A percentile compares a stretch with the other conserved stretches of the same genome.
Conservation (phyloP, 2,797 vertebrate genomes). For the Gambelia wislizenii region DNA sequence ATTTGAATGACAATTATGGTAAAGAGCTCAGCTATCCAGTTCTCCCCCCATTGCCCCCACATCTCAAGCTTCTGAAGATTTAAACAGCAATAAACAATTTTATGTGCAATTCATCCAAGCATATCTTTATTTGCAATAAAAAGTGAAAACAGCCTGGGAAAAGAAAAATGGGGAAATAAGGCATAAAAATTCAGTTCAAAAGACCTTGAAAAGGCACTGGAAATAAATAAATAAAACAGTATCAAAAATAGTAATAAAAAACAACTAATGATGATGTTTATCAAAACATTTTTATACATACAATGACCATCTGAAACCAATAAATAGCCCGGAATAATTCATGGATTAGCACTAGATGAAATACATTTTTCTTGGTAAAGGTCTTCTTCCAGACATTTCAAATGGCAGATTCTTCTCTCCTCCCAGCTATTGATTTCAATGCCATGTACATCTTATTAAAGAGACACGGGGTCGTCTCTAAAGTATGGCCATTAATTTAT, state of each 20-base stretch:
- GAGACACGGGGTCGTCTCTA: slow-evolving; percentile 30
- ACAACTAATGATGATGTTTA: slow-evolving; percentile 19
- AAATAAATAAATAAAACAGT: slow-evolving; percentile 19
- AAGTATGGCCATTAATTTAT: slow-evolving; percentile 45
- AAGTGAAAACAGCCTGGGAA: slow-evolving; percentile 50
- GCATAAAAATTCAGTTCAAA: not conserved
- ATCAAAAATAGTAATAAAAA: slow-evolving; percentile 55
- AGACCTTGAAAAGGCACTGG: not conserved
- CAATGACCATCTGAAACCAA: slow-evolving; percentile 55
- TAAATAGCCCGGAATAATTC: slow-evolving; percentile 56
- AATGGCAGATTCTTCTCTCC: slow-evolving; percentile 52
- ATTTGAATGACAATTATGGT: slow-evolving; percentile 33
- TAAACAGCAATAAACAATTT: slow-evolving; percentile 73
- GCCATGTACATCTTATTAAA: slow-evolving; percentile 40
- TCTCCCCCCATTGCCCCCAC: not conserved
- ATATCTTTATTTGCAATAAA: slow-evolving; percentile 74
- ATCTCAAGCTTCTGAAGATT: slow-evolving; percentile 61
- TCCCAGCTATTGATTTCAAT: slow-evolving; percentile 59
- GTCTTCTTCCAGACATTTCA: slow-evolving; percentile 47
- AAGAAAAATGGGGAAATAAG: slow-evolving; percentile 50
- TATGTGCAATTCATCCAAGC: slow-evolving; percentile 71
- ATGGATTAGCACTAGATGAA: slow-evolving; percentile 42
- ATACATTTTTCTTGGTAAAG: slow-evolving; percentile 52
- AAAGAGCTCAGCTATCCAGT: not conserved
- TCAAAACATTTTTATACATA: slow-evolving; percentile 64